phyloP scores from a whole-genome alignment of 2,888 invertebrate genomes.

The Lochmaea crataegi region DNA sequence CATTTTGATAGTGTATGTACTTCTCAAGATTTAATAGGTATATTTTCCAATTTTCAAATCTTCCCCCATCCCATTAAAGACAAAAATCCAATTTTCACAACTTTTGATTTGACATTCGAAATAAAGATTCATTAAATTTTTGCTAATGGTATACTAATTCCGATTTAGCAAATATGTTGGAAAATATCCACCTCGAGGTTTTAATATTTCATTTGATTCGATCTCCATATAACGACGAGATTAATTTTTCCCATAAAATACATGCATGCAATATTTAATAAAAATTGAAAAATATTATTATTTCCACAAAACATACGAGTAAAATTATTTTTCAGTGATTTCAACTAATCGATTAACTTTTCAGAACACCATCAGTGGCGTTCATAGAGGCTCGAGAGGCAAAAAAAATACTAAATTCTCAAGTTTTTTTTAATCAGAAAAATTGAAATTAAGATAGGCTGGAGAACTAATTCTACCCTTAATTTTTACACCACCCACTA shows the following conservation, averaged over 20 bases:
- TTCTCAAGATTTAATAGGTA: too few species aligned
- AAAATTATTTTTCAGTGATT: not conserved
- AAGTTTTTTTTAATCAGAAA: too few species aligned
- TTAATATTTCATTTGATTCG: not conserved
- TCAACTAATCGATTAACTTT: not conserved
- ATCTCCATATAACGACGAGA: not conserved
- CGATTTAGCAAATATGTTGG: not conserved
- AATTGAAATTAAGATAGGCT: too few species aligned
- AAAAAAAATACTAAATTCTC: too few species aligned
- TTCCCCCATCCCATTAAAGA: too few species aligned
- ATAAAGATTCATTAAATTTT: not conserved
- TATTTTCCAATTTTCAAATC: too few species aligned
- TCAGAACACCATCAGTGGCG: not conserved
- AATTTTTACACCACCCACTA: too few species aligned
- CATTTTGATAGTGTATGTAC: too few species aligned
- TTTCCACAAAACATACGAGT: not conserved
- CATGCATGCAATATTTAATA: not conserved
- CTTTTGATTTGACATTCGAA: not conserved
- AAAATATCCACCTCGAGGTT: not conserved
- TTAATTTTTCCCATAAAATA: not conserved
- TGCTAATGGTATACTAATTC: not conserved
- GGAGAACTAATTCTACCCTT: too few species aligned
- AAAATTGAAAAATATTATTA: not conserved
- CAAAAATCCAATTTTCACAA: not conserved
- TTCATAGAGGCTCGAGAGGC: not conserved